Percentiles rank a stretch among this genome's conserved stretches.
Evolutionary conservation across 2,797 vertebrate genomes (phyloP).

Genomic region (Tangara arthus): DNA sequence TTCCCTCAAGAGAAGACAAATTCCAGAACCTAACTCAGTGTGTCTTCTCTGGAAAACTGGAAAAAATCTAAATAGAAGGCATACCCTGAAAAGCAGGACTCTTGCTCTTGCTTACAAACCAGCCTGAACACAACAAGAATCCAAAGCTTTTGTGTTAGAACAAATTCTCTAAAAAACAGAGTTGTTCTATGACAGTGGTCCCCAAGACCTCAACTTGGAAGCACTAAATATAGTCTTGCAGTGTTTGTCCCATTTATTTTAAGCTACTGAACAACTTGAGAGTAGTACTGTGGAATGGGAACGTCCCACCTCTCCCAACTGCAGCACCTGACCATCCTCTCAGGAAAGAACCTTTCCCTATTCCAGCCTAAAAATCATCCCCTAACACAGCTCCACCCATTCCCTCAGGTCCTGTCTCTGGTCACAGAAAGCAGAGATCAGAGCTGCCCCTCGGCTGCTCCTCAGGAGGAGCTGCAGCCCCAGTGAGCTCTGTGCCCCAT

Average conservation of each 20-base stretch:
- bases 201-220: not conserved
- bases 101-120: not conserved
- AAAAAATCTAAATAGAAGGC: not conserved
- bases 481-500: not conserved
- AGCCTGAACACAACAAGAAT: not conserved
- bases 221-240: not conserved
- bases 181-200: not conserved
- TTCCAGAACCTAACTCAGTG: not conserved
- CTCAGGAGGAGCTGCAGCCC: not conserved
- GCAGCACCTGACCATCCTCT: rapidly evolving
- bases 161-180: not conserved
- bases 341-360: not conserved
- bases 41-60: not conserved
- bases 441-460: not conserved
- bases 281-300: not conserved
- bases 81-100: not conserved
- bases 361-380: not conserved
- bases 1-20: not conserved
- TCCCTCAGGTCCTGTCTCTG: not conserved
- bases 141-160: not conserved
- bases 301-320: not conserved
- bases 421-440: not conserved
- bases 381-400: not conserved
- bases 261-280: not conserved
- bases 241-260: not conserved